phyloP scores from a whole-genome alignment of 1,140 invertebrate species.

The Medauroidea extradentata region DNA sequence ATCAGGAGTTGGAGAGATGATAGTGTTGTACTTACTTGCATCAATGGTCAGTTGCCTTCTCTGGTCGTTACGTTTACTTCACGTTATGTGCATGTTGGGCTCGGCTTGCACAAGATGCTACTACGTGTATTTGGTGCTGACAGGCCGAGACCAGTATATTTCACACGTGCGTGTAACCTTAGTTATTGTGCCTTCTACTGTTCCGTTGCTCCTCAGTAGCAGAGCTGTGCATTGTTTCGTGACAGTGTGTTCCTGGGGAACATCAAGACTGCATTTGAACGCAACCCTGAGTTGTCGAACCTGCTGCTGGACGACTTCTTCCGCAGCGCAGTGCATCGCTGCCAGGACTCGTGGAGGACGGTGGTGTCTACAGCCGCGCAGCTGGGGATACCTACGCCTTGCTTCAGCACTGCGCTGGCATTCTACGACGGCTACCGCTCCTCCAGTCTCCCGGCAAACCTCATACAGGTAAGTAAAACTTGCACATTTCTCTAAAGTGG shows the following conservation, averaged over 20 bases:
- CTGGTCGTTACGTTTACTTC: no score
- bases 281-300: slow-evolving; percentile 84
- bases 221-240: slow-evolving; percentile 24
- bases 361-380: slow-evolving; percentile 51
- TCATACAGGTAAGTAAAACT: no score
- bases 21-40: no score
- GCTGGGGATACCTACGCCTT: slow-evolving; percentile 87
- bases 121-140: no score
- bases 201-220: background rate
- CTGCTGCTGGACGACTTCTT: slow-evolving; percentile 96
- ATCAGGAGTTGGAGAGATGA: no score
- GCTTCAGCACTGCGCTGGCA: slow-evolving; percentile 86
- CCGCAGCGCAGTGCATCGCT: slow-evolving; percentile 71
- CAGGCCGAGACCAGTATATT: no score
- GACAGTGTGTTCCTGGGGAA: slow-evolving; percentile 90
- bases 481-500: no score
- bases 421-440: slow-evolving; percentile 96
- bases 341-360: slow-evolving; percentile 69
- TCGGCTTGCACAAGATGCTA: no score
- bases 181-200: no score
- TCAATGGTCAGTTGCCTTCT: no score
- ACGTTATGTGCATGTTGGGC: no score
- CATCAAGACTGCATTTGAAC: slow-evolving; percentile 94
- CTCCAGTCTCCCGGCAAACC: slow-evolving; percentile 79
- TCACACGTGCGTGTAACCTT: no score